Evolutionary conservation across 2,113 vertebrate genomes (phyloP), one percentile per base, ranked within the genome.

Genomic region (Mobula birostris): DNA sequence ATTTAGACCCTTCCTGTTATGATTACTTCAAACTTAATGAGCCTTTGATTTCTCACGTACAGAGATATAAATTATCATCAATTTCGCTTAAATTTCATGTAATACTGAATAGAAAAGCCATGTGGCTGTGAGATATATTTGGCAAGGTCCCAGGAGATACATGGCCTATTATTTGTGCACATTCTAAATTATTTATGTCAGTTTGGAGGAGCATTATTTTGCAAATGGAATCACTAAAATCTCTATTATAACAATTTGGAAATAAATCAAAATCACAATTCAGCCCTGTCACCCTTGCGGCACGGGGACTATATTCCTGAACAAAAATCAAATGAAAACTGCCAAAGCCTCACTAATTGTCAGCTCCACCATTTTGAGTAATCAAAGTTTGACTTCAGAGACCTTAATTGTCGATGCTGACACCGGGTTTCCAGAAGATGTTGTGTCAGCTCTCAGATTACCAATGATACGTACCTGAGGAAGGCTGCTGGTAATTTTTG

Each of bases 111-210:
- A 40, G 32, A 93, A 76, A 76, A 12, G n/a, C 3, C 66, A 4
- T n/a, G 5, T n/a, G 27, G 14, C n/a, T 76, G 21, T 74, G 88
- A 66, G 68, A 8, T 40, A 68, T 92, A 92, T 40, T 70, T 68
- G 24, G 36, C 40, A 29, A 29, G 27, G 21, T 56, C 91, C 91
- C 91, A 56, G 68, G 68, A 74, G 68, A 72, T 21, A 14, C 11
- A 36, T 48, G 36, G 70, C 17, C 24, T 72, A 27, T 48, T 27
- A 93, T 93, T 93, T 93, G 90, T 74, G 19, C 68, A 74, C 68
- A 48, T 93, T 93, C 72, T 74, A 93, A 93, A 93, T 93, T 70
- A 72, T 74, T 11, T 0, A 72, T 48, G 72, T 72, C 7, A 93
- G 8, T 74, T 93, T 93, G 21, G 48, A 93, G 68, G 68, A 93